phyloP scores from a whole-genome alignment of 2,113 vertebrate species.

The Paraplagusia blochii region DNA sequence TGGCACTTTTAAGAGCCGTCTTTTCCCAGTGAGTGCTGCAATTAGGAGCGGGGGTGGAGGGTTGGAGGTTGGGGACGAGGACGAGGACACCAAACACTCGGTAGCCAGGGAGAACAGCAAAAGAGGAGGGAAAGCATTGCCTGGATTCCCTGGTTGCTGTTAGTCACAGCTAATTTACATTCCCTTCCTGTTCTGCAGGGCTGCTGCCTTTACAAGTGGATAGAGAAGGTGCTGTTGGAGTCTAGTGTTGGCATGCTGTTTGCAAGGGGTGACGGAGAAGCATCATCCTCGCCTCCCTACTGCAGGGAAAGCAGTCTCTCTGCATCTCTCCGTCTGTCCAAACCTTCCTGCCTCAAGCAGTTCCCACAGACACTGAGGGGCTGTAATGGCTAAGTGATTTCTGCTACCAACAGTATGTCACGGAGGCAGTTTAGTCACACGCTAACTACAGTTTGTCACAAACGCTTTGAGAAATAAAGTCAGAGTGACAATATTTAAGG shows the following conservation, averaged over 20 bases:
- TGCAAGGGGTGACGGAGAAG: slow-evolving; percentile 51
- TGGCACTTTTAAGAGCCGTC: background rate
- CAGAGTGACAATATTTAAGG: slow-evolving; percentile 16
- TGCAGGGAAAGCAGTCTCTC: slow-evolving; percentile 53
- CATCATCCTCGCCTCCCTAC: slow-evolving; percentile 44
- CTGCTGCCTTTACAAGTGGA: slow-evolving; percentile 68
- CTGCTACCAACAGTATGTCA: slow-evolving; percentile 38
- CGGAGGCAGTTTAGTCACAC: slow-evolving; percentile 61
- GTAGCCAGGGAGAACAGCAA: slow-evolving; percentile 53
- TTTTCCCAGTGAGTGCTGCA: background rate
- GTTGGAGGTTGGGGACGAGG: background rate
- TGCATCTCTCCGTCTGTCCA: slow-evolving; percentile 40
- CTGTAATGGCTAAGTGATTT: slow-evolving; percentile 63
- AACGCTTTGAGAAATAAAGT: slow-evolving; percentile 43
- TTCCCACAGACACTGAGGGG: slow-evolving; percentile 63
- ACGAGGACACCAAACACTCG: slow-evolving; percentile 47
- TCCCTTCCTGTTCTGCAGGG: slow-evolving; percentile 61
- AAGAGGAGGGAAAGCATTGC: slow-evolving; percentile 40
- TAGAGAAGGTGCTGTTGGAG: slow-evolving; percentile 63
- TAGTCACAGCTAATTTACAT: slow-evolving; percentile 75
- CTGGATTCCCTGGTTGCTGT: slow-evolving; percentile 65
- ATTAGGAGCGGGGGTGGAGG: too few species aligned
- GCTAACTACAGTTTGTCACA: slow-evolving; percentile 61
- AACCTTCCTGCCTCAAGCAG: slow-evolving; percentile 57
- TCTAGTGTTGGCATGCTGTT: slow-evolving; percentile 66